Evolutionary conservation across 2,888 invertebrate genomes (phyloP), one percentile per base, ranked within the genome.

Genomic region (Hymenopus coronatus): DNA sequence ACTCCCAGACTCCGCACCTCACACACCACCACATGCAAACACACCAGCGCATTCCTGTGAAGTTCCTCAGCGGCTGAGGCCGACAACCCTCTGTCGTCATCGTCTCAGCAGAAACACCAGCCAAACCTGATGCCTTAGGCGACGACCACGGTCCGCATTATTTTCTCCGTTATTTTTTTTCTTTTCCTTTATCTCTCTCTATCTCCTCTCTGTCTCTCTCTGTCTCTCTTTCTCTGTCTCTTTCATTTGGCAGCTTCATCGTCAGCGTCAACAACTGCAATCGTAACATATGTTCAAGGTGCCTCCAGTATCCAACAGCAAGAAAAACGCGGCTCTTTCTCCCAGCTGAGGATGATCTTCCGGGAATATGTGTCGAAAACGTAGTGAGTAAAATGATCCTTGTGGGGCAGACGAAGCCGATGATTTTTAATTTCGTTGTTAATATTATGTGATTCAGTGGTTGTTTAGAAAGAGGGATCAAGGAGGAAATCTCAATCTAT

Each of bases 21-120:
- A 28, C 14, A 28, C 70, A 86, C 70, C 28, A 8, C 86, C 86
- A 86, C 86, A 86, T 86, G 86, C 86, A 86, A 86, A 86, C 86
- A 81, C 81, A 70, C 54, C 54, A 70, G 54, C 54, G 54, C 54
- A 86, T 46, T 86, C 86, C 81, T 30, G 86, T 86, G 28, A 81
- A 81, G 86, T 86, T 81, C 81, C 70, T 86, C 86, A 86, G 86
- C 28, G 86, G 54, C 54, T 20, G 20, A 15, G 54, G 54, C 54
- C 54, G 54, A 20, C 46, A 8, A 30, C 46, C 46, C 9, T 8
- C 46, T 46, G 46, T 46, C 46, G 46, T 46, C 54, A 54, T 20
- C 54, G 54, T 70, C 20, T 70, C 54, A 70, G 4, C 54, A 70
- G 54, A 70, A 70, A 70, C 54, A 70, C 54, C 54, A 70, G 54